Conservation (phyloP, 2,888 invertebrate species). For the Trissolcus brochymenae region DNA sequence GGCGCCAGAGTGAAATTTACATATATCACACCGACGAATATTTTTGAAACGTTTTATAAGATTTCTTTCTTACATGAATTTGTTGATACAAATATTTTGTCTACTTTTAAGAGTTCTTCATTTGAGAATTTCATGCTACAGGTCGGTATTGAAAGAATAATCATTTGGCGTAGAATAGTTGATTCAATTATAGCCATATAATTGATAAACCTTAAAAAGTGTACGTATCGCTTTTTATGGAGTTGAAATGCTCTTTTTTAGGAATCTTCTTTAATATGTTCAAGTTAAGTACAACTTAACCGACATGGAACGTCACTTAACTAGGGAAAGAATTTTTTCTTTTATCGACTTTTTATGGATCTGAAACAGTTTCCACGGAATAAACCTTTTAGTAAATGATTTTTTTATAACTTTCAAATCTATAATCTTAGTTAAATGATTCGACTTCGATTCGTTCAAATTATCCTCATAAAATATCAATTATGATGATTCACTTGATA, state of each 20-base stretch:
- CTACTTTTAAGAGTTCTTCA: neutral
- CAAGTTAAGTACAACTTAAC: slow-evolving; percentile 25
- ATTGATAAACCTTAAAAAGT: neutral
- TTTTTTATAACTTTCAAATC: neutral
- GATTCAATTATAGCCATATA: too few species aligned
- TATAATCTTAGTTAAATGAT: slow-evolving; percentile 1
- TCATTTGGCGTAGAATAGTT: neutral
- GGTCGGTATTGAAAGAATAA: too few species aligned
- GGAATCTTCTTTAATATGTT: slow-evolving; percentile 3
- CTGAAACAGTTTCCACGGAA: slow-evolving; percentile 3
- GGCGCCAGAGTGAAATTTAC: slow-evolving; percentile 1
- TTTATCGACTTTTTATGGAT: slow-evolving; percentile 18
- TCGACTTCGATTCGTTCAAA: neutral
- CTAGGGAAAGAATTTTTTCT: slow-evolving; percentile 4
- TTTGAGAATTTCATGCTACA: neutral
- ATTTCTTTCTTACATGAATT: neutral
- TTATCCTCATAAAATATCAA: too few species aligned
- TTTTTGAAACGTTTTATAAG: neutral
- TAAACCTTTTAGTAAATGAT: too few species aligned
- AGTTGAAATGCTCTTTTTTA: neutral
- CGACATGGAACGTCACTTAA: slow-evolving; percentile 41
- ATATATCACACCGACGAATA: neutral
- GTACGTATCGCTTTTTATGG: neutral
- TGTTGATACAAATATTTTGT: neutral
- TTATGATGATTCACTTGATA: too few species aligned